phyloP scores from a whole-genome alignment of 2,888 invertebrate species.

The Glaucopsyche alexis region DNA sequence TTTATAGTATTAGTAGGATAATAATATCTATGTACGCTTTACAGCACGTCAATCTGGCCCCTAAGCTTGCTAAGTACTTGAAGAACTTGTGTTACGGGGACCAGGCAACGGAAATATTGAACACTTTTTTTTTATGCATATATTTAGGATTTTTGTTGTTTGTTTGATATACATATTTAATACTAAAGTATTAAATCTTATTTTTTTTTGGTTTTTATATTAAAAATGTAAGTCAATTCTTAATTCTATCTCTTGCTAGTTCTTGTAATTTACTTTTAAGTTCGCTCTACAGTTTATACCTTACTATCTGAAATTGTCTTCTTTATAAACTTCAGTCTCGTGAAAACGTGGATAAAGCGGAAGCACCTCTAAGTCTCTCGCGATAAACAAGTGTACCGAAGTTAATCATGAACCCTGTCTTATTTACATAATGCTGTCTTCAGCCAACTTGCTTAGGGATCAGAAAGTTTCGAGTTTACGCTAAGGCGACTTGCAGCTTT shows the following conservation, averaged over 20 bases:
- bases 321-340: constrained; percentile 30
- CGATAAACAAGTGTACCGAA: constrained; percentile 43
- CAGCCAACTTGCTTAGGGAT: constrained; percentile 58
- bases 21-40: too few species aligned
- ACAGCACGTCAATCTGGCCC: too few species aligned
- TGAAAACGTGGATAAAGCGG: constrained; percentile 31
- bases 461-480: constrained; percentile 54
- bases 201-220: too few species aligned
- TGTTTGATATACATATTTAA: too few species aligned
- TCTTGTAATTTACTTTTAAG: neutral
- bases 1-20: neutral
- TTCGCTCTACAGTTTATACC: neutral
- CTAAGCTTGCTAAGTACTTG: too few species aligned
- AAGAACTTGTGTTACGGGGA: too few species aligned
- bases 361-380: constrained; percentile 30
- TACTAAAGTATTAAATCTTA: too few species aligned
- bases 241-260: too few species aligned
- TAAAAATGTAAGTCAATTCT: too few species aligned
- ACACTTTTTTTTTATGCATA: too few species aligned
- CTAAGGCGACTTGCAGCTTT: constrained; percentile 35
- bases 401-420: constrained; percentile 68
- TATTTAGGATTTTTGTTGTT: too few species aligned
- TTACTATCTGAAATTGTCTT: constrained; percentile 21
- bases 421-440: constrained; percentile 74
- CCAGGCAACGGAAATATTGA: too few species aligned